Conservation (phyloP, 2,888 invertebrate genomes). For the Urechis unicinctus region DNA sequence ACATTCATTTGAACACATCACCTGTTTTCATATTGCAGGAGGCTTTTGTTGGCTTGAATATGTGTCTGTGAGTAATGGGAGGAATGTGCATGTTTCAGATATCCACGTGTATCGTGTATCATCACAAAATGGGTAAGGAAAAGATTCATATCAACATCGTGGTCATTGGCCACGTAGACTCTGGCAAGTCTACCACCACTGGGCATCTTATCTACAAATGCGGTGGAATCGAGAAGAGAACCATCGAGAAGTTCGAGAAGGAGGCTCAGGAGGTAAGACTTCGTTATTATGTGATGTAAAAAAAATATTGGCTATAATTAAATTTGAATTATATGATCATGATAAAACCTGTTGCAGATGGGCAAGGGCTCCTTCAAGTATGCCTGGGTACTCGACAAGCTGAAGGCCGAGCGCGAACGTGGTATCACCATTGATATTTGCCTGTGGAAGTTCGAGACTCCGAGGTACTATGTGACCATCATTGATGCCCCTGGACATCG, state of each 20-base stretch:
- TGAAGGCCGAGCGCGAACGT: constrained; percentile 99
- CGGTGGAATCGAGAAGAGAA: constrained; percentile 99
- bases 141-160: constrained; percentile 98
- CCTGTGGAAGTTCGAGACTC: constrained; percentile 96
- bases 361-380: constrained; percentile 99
- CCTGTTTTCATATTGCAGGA: too few species aligned
- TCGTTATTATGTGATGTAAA: not conserved
- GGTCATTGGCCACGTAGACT: constrained; percentile 98
- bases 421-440: constrained; percentile 99
- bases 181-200: constrained; percentile 83
- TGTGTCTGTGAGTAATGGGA: not conserved
- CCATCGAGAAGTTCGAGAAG: constrained; percentile 99
- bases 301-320: not conserved
- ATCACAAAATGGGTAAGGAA: constrained; percentile 58
- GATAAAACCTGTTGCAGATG: constrained; percentile 68
- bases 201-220: constrained; percentile 99
- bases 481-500: constrained; percentile 99
- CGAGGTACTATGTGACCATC: constrained; percentile 94
- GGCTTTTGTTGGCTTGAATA: too few species aligned
- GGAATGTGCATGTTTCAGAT: not conserved
- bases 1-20: not conserved
- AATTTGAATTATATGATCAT: too few species aligned
- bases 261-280: constrained; percentile 80
- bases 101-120: not conserved
- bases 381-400: constrained; percentile 99